Evolutionary conservation across 2,797 vertebrate genomes (phyloP), one percentile per base, ranked within the genome.

Genomic region (Mergus octosetaceus): DNA sequence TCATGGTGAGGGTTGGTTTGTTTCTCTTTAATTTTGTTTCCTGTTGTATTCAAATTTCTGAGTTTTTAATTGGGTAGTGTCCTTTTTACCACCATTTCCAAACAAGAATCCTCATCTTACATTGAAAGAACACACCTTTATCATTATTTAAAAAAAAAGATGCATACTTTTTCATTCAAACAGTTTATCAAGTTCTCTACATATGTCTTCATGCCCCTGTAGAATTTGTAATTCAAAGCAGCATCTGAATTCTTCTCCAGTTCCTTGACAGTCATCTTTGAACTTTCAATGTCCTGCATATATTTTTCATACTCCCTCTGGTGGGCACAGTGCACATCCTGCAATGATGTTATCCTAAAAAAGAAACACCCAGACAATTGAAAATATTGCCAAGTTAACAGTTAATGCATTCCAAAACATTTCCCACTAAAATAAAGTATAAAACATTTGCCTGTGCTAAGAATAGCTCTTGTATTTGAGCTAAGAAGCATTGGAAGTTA

Each of bases 141-240:
- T 22, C 3, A 61, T 49, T 49, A 64, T 22, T 15, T 8, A 3
- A 61, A 58, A 57, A 41, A 56, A 20, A 8, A 72, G 2, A 6
- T 68, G 93, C 49, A 11, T 91, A 99, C 99, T 97, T 99, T 99
- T 97, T 99, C 99, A 90, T 97, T 98, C 61, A 99, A 98, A 97
- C 99, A 99, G 90, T 99, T 98, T 82, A 99, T 97, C 96, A 99
- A 96, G 97, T 99, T 99, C 94, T 98, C 98, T 49, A 97, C 95
- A 3, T 98, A 99, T 39, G 96, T 93, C 65, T 98, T 98, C 98
- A 99, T 99, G 93, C 93, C 90, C 72, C 98, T 98, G 97, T 99
- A 99, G 97, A 99, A 99, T 89, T 85, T 98, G 71, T 99, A 98
- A 96, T 98, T 98, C 38, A 94, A 90, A 86, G 98, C 97, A 47